Evolutionary conservation across 2,888 invertebrate genomes (phyloP).

Genomic region (Aspidiotus rigidus): DNA sequence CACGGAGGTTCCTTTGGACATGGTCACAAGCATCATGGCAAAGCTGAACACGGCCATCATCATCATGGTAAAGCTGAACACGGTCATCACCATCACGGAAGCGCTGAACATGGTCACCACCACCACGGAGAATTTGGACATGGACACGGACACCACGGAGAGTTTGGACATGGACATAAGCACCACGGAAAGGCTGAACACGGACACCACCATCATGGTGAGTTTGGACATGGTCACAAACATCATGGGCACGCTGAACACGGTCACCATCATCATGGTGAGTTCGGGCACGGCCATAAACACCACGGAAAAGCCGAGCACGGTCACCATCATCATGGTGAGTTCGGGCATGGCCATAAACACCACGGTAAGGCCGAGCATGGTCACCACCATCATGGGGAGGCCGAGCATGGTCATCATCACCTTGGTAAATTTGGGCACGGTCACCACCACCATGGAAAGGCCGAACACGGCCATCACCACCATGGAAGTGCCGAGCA

Average conservation of each 20-base stretch:
- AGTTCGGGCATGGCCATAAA: conserved; percentile 35
- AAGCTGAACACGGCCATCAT: conserved; percentile 34
- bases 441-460: conserved; percentile 36
- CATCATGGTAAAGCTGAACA: conserved; percentile 34
- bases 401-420: conserved; percentile 39
- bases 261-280: conserved; percentile 35
- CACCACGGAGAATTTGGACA: conserved; percentile 36
- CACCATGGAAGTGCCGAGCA: conserved; percentile 38
- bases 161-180: conserved; percentile 34
- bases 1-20: conserved; percentile 39
- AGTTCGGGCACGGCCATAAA: conserved; percentile 35
- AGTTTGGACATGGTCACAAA: conserved; percentile 33
- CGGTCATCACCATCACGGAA: conserved; percentile 36
- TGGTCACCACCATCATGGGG: conserved; percentile 37
- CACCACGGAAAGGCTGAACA: conserved; percentile 35
- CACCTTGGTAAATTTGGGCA: conserved; percentile 39
- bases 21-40: conserved; percentile 36
- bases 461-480: not conserved
- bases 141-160: conserved; percentile 36
- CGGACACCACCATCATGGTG: conserved; percentile 34
- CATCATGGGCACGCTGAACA: conserved; percentile 35
- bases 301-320: conserved; percentile 36
- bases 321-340: conserved; percentile 38
- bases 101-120: conserved; percentile 34
- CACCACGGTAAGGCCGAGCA: conserved; percentile 35